phyloP scores from a whole-genome alignment of 2,888 invertebrate genomes.

The Choreutis nemorana region DNA sequence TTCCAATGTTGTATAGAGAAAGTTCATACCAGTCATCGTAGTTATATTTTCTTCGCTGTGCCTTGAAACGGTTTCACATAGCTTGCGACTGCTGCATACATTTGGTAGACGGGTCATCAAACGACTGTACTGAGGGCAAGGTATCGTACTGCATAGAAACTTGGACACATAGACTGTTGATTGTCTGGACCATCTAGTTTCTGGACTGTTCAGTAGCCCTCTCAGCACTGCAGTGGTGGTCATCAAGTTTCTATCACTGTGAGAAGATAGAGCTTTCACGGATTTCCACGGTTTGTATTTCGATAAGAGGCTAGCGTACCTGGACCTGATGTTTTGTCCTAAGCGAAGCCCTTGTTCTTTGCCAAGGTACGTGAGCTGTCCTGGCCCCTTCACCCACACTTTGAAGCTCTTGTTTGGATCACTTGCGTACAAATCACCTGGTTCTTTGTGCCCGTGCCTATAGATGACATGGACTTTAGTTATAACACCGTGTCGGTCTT shows the following conservation, averaged over 20 bases:
- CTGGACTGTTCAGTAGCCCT: constrained; percentile 7
- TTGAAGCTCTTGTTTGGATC: constrained; percentile 8
- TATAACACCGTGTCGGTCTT: background rate
- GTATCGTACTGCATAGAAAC: too few relatives aligned
- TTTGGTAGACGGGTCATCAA: constrained; percentile 3
- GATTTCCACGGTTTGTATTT: constrained; percentile 7
- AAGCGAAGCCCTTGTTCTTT: constrained; percentile 8
- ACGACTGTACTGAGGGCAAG: constrained; percentile 5
- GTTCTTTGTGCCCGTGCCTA: constrained; percentile 10
- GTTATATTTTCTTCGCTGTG: constrained; percentile 5
- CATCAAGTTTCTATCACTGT: constrained; percentile 7
- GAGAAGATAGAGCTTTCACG: constrained; percentile 8
- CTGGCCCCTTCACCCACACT: constrained; percentile 9
- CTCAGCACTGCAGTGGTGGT: constrained; percentile 10
- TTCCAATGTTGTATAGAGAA: constrained; percentile 8
- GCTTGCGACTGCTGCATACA: background rate
- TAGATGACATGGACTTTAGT: constrained; percentile 10
- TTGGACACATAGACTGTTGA: too few relatives aligned
- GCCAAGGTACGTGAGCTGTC: constrained; percentile 10
- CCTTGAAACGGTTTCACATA: constrained; percentile 6
- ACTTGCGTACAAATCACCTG: constrained; percentile 5
- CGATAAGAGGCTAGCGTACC: constrained; percentile 8
- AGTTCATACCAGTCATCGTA: constrained; percentile 2
- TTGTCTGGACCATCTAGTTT: constrained; percentile 8
- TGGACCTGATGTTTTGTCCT: constrained; percentile 7